Conservation (phyloP, 92 coral and sea anemone genomes). For the Porites lobata region DNA sequence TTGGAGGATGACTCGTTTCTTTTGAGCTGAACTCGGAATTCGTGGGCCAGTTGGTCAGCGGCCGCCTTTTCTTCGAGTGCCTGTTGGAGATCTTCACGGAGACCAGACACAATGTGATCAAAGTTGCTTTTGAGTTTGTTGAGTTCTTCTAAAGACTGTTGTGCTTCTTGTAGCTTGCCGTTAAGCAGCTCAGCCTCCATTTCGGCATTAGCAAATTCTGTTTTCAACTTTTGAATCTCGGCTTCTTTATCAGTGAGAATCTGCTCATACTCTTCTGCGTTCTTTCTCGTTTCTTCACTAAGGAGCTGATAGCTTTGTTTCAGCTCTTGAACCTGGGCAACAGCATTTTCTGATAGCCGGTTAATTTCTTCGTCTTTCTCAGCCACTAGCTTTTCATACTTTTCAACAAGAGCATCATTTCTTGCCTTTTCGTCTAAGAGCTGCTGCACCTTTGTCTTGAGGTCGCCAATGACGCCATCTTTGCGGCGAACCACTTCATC, state of each 20-base stretch:
- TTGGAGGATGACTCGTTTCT: background rate
- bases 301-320: conserved; percentile 5
- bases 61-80: conserved; percentile 84
- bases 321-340: background rate
- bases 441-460: conserved; percentile 39
- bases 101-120: conserved; percentile 94
- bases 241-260: conserved; percentile 61
- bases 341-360: conserved; percentile 25
- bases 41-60: conserved; percentile 89
- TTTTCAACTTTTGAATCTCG: conserved; percentile 55
- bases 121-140: conserved; percentile 80
- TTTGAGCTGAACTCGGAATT: conserved; percentile 76
- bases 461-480: conserved; percentile 65
- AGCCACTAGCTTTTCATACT: conserved; percentile 64
- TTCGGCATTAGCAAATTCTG: conserved; percentile 31
- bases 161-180: conserved; percentile 53
- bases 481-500: conserved; percentile 76
- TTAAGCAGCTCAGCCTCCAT: conserved; percentile 32
- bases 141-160: conserved; percentile 77
- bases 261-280: conserved; percentile 46
- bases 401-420: conserved; percentile 52
- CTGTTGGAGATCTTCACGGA: conserved; percentile 92
- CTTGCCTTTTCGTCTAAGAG: conserved; percentile 69
- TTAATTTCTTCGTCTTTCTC: conserved; percentile 76
- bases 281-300: conserved; percentile 44